These are phyloP conservation scores for Pantherophis vulpinus DNA, from an alignment of 2,797 vertebrate genomes.

Conservation along the genomic window DNA sequence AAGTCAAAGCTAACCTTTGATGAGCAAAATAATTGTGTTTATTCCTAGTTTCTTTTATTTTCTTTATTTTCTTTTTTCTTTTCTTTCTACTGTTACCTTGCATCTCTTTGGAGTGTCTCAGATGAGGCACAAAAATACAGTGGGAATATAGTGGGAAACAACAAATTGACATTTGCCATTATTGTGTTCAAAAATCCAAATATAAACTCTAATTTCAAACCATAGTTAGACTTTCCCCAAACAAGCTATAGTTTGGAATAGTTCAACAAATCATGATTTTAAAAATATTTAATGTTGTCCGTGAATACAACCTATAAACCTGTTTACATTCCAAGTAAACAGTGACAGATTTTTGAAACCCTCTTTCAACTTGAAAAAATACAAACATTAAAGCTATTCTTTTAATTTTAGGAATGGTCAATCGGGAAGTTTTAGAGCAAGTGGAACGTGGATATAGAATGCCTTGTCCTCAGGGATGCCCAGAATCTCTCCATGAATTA, in stretches of 20 bases:
- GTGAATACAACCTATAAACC: background rate
- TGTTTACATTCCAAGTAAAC: background rate
- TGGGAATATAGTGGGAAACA: background rate
- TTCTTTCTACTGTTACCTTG: background rate
- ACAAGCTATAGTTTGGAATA: background rate
- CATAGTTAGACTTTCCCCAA: background rate
- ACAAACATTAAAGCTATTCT: conserved; percentile 30
- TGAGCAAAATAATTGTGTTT: background rate
- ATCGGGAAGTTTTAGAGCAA: conserved; percentile 93
- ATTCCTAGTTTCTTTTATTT: background rate
- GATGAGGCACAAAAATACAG: background rate
- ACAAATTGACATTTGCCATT: background rate
- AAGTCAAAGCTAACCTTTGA: background rate
- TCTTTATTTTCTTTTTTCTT: background rate
- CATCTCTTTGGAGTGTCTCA: background rate
- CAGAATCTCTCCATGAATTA: conserved; percentile 92
- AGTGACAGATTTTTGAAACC: background rate
- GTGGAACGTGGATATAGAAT: conserved; percentile 94
- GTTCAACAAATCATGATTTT: background rate
- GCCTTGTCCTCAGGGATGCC: conserved; percentile 93
- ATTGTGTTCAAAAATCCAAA: background rate
- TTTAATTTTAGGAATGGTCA: conserved; percentile 86
- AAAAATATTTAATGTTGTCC: background rate
- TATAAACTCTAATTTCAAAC: background rate
- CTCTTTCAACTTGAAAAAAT: conserved; percentile 11